Percentiles rank a stretch among this genome's conserved stretches.
Conservation (phyloP, 2,888 invertebrate species). For the Drosophila niveifrons region DNA sequence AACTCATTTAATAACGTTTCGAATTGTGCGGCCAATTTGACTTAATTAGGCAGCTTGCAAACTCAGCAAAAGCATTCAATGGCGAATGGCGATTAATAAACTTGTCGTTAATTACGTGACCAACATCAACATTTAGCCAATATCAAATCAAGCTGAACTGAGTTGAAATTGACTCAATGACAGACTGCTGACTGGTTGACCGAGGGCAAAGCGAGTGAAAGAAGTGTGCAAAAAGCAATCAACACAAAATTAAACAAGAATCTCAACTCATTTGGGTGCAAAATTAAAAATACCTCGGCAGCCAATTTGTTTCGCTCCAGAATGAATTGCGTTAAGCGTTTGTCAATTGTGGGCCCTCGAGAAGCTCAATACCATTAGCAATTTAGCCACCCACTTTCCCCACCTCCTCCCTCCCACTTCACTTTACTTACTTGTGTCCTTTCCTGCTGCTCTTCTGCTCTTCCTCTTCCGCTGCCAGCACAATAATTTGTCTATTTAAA, state of each 20-base stretch:
- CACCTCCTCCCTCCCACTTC: neutral
- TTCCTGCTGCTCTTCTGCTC: neutral
- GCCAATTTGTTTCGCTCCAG: constrained; percentile 50
- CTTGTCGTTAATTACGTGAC: constrained; percentile 74
- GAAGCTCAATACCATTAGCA: constrained; percentile 55
- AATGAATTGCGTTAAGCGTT: constrained; percentile 74
- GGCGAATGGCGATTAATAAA: constrained; percentile 68
- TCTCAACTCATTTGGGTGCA: constrained; percentile 64
- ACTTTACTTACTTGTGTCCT: neutral
- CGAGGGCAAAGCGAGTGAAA: constrained; percentile 8
- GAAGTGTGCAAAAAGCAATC: constrained; percentile 61
- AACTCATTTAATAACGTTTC: constrained; percentile 50
- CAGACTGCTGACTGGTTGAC: constrained; percentile 22
- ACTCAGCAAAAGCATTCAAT: constrained; percentile 13
- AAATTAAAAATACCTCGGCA: constrained; percentile 73
- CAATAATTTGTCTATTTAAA: constrained; percentile 78
- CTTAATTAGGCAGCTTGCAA: constrained; percentile 62
- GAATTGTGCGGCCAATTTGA: constrained; percentile 66
- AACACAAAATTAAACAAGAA: constrained; percentile 67
- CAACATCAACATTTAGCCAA: constrained; percentile 46
- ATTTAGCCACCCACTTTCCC: constrained; percentile 30
- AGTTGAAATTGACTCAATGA: constrained; percentile 25
- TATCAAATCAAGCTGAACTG: constrained; percentile 28
- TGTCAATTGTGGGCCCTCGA: constrained; percentile 44
- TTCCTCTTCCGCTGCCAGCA: constrained; percentile 29